phyloP scores from a whole-genome alignment of 2,888 invertebrate genomes.

The Nephrotoma appendiculata region DNA sequence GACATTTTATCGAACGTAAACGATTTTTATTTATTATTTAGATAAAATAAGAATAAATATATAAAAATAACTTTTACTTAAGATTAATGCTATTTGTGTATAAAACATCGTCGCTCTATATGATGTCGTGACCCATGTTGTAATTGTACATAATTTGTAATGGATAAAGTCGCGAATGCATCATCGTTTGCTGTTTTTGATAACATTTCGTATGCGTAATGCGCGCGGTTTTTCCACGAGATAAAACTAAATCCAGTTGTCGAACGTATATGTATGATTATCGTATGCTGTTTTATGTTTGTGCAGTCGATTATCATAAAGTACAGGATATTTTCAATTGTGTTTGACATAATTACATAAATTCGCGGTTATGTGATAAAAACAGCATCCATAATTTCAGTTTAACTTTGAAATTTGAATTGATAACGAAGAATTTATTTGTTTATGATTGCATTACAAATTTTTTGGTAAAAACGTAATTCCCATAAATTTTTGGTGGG shows the following conservation, averaged over 20 bases:
- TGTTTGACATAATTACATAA: not conserved
- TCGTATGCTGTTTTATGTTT: not conserved
- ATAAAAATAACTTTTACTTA: not conserved
- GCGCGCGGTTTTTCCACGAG: not conserved
- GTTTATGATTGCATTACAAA: too few species aligned
- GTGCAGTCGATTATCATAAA: not conserved
- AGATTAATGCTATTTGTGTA: not conserved
- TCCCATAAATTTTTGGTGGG: too few species aligned
- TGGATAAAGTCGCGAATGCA: not conserved
- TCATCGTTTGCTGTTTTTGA: not conserved
- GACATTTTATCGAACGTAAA: not conserved
- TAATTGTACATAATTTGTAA: not conserved
- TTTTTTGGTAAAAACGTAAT: too few species aligned
- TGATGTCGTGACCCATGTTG: not conserved
- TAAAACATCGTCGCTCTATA: too few species aligned
- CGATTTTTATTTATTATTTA: not conserved
- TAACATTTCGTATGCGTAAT: not conserved
- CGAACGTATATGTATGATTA: not conserved
- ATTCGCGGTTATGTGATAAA: not conserved
- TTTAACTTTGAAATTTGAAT: too few species aligned
- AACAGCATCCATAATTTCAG: not conserved
- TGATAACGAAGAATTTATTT: too few species aligned
- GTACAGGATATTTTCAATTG: not conserved
- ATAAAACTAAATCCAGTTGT: not conserved
- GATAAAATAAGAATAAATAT: not conserved